phyloP scores from a whole-genome alignment of 2,113 vertebrate genomes.

The Nesoenas mayeri region DNA sequence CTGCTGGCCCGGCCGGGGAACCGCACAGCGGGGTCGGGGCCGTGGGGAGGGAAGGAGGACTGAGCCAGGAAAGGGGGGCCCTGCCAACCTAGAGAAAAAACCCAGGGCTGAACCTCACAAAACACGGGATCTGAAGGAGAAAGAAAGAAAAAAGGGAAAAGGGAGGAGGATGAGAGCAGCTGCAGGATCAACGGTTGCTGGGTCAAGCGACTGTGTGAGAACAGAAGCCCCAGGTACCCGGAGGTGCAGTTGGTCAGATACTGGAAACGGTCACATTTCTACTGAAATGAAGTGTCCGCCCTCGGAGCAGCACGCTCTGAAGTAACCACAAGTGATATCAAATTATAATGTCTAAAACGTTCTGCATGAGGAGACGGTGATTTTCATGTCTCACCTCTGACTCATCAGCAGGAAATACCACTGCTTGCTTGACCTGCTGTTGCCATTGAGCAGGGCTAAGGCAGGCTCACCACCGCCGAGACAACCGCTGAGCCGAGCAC shows the following conservation, averaged over 20 bases:
- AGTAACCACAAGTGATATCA: background rate
- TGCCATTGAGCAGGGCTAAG: background rate
- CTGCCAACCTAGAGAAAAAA: background rate
- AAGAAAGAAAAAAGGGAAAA: background rate
- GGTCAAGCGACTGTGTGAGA: background rate
- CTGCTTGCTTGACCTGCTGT: constrained; percentile 1
- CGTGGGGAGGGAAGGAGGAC: background rate
- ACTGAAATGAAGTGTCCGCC: background rate
- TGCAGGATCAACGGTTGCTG: background rate
- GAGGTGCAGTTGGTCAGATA: background rate
- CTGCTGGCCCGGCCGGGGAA: background rate
- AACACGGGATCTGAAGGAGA: background rate
- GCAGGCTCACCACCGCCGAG: background rate
- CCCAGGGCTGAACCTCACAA: background rate
- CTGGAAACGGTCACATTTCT: background rate
- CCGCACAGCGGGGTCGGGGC: background rate
- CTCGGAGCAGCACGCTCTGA: background rate
- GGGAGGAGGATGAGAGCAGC: background rate
- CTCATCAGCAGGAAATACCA: constrained; percentile 18
- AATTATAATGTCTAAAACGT: background rate
- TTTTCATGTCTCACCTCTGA: constrained; percentile 10
- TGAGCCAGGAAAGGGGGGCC: background rate
- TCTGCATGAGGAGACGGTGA: background rate
- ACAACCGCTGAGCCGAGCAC: background rate
- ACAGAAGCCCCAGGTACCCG: background rate